A percentile compares a stretch with the other conserved stretches of the same genome.
phyloP scores from a whole-genome alignment of 2,113 vertebrate species.

The Bos taurus region ARS-UCD2.0 NC_037334.1:19753001-19753500 shows the following conservation, averaged over 20 bases:
- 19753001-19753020: neutral
- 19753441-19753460: neutral
- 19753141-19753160: neutral
- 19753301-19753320: neutral
- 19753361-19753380: neutral
- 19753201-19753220: neutral
- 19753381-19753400: neutral
- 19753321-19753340: neutral
- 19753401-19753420: neutral
- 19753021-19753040: neutral
- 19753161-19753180: neutral
- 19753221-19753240: neutral
- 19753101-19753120: neutral
- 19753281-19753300: neutral
- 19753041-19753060: neutral
- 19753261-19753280: neutral
- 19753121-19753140: neutral
- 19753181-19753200: neutral
- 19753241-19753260: neutral
- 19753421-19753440: neutral
- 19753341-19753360: neutral
- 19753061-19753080: neutral
- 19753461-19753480: neutral
- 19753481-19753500: neutral
- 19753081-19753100: neutral